Evolutionary conservation across 2,797 vertebrate genomes (phyloP).

Genomic region (Holocentrus rufus): DNA sequence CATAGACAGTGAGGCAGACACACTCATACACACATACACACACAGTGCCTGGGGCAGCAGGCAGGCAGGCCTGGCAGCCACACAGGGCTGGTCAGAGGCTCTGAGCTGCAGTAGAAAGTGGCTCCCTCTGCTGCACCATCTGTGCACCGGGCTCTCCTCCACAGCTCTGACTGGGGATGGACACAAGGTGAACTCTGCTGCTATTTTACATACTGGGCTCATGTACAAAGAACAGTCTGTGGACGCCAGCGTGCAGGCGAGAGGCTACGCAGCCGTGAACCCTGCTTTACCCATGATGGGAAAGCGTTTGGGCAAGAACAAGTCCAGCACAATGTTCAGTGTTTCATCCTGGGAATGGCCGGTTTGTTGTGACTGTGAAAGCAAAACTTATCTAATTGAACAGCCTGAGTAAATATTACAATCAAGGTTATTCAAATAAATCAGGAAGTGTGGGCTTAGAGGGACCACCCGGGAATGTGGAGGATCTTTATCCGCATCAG

Average conservation of each 20-base stretch:
- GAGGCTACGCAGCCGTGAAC: not conserved
- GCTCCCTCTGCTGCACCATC: conserved; percentile 84
- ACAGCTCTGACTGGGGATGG: conserved; percentile 33
- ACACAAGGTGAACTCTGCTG: conserved; percentile 59
- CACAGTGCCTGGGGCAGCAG: conserved; percentile 54
- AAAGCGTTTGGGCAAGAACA: not conserved
- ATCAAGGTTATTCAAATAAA: not conserved
- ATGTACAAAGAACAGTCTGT: conserved; percentile 16
- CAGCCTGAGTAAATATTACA: not conserved
- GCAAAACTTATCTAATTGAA: not conserved
- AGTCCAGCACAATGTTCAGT: not conserved
- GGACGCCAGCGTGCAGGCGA: not conserved
- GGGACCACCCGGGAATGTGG: not conserved
- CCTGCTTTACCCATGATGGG: not conserved
- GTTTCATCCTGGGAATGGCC: too few species aligned
- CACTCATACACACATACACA: conserved; percentile 42
- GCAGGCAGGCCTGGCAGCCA: conserved; percentile 68
- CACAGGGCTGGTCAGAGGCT: conserved; percentile 62
- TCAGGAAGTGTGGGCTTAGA: not conserved
- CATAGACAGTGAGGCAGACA: conserved; percentile 53
- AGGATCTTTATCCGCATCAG: conserved; percentile 13
- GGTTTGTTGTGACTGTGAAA: not conserved
- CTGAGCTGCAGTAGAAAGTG: conserved; percentile 69
- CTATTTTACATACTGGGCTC: conserved; percentile 32
- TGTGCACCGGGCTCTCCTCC: conserved; percentile 70